Conservation (phyloP, 2,797 vertebrate genomes). For the Rhyacichthys aspro region DNA sequence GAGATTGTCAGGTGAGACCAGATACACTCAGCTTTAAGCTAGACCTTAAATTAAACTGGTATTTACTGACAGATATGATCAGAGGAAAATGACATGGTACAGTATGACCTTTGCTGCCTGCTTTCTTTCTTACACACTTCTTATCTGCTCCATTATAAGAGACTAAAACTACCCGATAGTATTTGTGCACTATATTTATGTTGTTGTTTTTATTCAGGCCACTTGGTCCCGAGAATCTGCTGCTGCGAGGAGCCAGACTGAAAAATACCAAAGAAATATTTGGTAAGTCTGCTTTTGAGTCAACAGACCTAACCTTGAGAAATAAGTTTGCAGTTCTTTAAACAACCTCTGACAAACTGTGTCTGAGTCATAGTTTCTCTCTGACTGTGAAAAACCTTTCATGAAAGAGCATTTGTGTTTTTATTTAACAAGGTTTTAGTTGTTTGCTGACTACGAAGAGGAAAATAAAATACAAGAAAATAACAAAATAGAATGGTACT, state of each 20-base stretch:
- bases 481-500: too few species aligned
- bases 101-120: neutral
- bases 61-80: neutral
- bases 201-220: conserved; percentile 78
- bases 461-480: too few species aligned
- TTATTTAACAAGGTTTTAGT: too few species aligned
- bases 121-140: too few species aligned
- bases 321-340: neutral
- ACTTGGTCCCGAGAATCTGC: conserved; percentile 93
- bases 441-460: too few species aligned
- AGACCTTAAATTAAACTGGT: neutral
- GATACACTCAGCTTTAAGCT: conserved; percentile 11
- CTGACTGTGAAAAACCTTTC: too few species aligned
- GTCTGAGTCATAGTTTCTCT: too few species aligned
- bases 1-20: conserved; percentile 92
- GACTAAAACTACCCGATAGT: neutral
- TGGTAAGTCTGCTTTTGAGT: conserved; percentile 80
- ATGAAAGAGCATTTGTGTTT: too few species aligned
- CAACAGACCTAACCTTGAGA: conserved; percentile 3
- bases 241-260: conserved; percentile 96
- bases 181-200: conserved; percentile 1
- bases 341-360: neutral
- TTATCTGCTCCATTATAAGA: neutral
- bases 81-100: neutral
- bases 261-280: conserved; percentile 99